Evolutionary conservation across 2,888 invertebrate genomes (phyloP).

Genomic region (Alloscopus bannaensis): DNA sequence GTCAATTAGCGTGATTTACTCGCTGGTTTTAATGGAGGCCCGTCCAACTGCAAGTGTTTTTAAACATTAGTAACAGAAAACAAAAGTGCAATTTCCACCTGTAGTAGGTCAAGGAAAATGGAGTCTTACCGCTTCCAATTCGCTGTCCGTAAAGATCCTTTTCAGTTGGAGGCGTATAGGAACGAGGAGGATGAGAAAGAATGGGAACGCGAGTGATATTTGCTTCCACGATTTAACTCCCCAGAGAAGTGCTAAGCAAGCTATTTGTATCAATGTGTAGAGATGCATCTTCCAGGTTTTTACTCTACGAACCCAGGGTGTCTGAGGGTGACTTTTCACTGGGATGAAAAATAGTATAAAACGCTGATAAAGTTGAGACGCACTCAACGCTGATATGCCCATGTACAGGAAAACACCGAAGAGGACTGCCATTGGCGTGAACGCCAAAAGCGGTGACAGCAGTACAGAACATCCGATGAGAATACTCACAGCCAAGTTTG

Average conservation of each 20-base stretch:
- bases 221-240: slow-evolving; percentile 92
- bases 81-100: not conserved
- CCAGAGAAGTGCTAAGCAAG: slow-evolving; percentile 88
- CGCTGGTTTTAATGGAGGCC: slow-evolving; percentile 10
- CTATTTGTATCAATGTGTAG: slow-evolving; percentile 89
- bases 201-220: slow-evolving; percentile 91
- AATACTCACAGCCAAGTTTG: slow-evolving; percentile 86
- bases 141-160: slow-evolving; percentile 86
- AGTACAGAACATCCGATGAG: slow-evolving; percentile 90
- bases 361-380: slow-evolving; percentile 95
- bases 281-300: slow-evolving; percentile 93
- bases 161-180: slow-evolving; percentile 86
- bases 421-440: slow-evolving; percentile 95
- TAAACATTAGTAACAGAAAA: not conserved
- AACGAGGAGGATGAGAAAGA: slow-evolving; percentile 94
- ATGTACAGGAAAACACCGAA: slow-evolving; percentile 96
- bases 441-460: slow-evolving; percentile 86
- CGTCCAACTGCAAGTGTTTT: slow-evolving; percentile 36
- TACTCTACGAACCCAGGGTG: slow-evolving; percentile 91
- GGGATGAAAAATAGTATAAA: slow-evolving; percentile 94
- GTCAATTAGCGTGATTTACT: slow-evolving; percentile 5
- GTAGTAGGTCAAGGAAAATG: not conserved
- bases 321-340: slow-evolving; percentile 95
- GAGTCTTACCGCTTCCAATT: slow-evolving; percentile 86
- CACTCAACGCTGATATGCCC: slow-evolving; percentile 95